Evolutionary conservation across 2,113 vertebrate species (phyloP).

Genomic region (Phycodurus eques): DNA sequence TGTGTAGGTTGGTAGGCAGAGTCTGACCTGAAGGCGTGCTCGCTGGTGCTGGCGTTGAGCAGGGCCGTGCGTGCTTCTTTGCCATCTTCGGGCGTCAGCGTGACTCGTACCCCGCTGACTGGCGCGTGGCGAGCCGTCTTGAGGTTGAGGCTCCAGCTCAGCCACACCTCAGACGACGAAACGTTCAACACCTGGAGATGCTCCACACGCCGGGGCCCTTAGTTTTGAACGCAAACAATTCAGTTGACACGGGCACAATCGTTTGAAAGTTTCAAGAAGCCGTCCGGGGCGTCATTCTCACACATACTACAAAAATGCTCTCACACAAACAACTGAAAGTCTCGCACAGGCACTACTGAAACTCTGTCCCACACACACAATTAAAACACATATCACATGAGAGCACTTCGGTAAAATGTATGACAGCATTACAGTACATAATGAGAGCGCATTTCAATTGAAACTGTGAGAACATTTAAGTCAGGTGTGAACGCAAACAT

Average conservation of each 20-base stretch:
- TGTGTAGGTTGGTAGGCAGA: constrained; percentile 45
- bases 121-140: constrained; percentile 78
- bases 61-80: constrained; percentile 69
- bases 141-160: constrained; percentile 86
- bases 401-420: too few relatives aligned
- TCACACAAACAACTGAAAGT: too few relatives aligned
- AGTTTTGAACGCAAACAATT: background rate
- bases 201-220: constrained; percentile 86
- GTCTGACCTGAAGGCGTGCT: constrained; percentile 85
- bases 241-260: constrained; percentile 1
- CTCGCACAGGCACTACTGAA: too few relatives aligned
- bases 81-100: constrained; percentile 75
- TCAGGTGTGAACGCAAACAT: too few relatives aligned
- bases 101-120: constrained; percentile 81
- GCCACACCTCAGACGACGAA: constrained; percentile 81
- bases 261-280: too few relatives aligned
- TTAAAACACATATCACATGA: too few relatives aligned
- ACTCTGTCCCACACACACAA: too few relatives aligned
- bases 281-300: too few relatives aligned
- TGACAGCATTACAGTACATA: too few relatives aligned
- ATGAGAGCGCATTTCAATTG: too few relatives aligned
- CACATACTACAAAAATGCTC: too few relatives aligned
- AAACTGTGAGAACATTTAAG: too few relatives aligned
- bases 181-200: constrained; percentile 84
- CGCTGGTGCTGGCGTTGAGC: constrained; percentile 79